Percentiles rank a stretch among this genome's conserved stretches.
Conservation (phyloP, 2,888 invertebrate species). For the Brachypterus glaber region DNA sequence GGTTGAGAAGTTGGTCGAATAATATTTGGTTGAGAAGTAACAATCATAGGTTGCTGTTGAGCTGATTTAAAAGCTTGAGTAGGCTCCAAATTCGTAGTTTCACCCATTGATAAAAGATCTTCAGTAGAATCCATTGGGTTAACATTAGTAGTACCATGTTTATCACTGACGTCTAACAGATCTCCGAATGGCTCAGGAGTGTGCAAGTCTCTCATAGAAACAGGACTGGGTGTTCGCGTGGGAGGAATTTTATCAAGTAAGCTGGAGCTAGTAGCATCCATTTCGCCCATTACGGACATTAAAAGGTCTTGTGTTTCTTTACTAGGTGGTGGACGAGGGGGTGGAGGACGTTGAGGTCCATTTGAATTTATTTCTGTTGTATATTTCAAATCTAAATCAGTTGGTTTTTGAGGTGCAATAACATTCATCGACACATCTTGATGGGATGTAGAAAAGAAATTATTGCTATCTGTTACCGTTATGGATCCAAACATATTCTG, state of each 20-base stretch:
- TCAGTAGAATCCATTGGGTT: slow-evolving; percentile 13
- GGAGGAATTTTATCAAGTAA: slow-evolving; percentile 73
- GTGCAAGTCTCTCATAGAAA: slow-evolving; percentile 70
- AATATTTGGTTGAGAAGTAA: slow-evolving; percentile 36
- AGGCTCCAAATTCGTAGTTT: slow-evolving; percentile 41
- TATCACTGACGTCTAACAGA: slow-evolving; percentile 52
- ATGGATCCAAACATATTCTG: slow-evolving; percentile 7
- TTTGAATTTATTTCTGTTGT: slow-evolving; percentile 26
- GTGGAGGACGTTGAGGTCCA: slow-evolving; percentile 31
- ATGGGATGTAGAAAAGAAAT: slow-evolving; percentile 12
- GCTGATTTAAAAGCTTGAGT: slow-evolving; percentile 11
- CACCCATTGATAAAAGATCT: slow-evolving; percentile 28
- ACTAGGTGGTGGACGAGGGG: slow-evolving; percentile 54
- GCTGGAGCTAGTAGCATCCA: slow-evolving; percentile 81
- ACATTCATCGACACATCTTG: slow-evolving; percentile 17
- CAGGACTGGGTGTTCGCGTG: slow-evolving; percentile 79
- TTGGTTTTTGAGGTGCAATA: slow-evolving; percentile 36
- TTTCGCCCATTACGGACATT: slow-evolving; percentile 75
- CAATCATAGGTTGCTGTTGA: slow-evolving; percentile 22
- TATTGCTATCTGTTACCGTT: slow-evolving; percentile 5
- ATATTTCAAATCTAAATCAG: slow-evolving; percentile 38
- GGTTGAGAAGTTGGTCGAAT: slow-evolving; percentile 44
- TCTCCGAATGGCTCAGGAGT: slow-evolving; percentile 71
- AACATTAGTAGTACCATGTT: slow-evolving; percentile 11
- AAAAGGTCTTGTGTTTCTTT: slow-evolving; percentile 79